Evolutionary conservation across 2,888 invertebrate genomes (phyloP).

Genomic region (Molorchus minor): DNA sequence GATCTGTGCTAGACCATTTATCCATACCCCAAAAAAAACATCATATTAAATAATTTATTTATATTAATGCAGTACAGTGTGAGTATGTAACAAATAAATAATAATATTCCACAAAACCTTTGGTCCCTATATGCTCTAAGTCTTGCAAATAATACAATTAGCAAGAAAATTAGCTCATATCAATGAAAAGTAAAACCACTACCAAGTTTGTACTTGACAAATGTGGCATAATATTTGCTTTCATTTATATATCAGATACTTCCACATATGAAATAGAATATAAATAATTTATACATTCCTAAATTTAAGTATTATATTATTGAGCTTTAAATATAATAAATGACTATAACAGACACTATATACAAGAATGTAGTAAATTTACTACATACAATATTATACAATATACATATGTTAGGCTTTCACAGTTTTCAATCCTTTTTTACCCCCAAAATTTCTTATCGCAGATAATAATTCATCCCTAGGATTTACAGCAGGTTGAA

Average conservation of each 20-base stretch:
- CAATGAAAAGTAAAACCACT: slow-evolving; percentile 26
- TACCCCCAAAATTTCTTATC: slow-evolving; percentile 74
- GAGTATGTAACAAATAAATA: slow-evolving; percentile 57
- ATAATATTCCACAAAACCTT: slow-evolving; percentile 60
- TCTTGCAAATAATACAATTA: slow-evolving; percentile 29
- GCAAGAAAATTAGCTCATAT: slow-evolving; percentile 27
- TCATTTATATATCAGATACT: slow-evolving; percentile 33
- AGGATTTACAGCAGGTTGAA: slow-evolving; percentile 63
- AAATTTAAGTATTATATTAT: slow-evolving; percentile 31
- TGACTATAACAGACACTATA: slow-evolving; percentile 44
- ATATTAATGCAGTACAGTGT: slow-evolving; percentile 38
- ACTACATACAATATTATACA: slow-evolving; percentile 16
- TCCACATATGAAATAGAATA: slow-evolving; percentile 24
- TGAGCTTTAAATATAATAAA: slow-evolving; percentile 45
- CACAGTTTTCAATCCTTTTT: slow-evolving; percentile 57
- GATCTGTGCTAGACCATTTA: too few species aligned
- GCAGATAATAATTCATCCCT: slow-evolving; percentile 75
- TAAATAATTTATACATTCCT: slow-evolving; percentile 32
- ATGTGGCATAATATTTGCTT: slow-evolving; percentile 26
- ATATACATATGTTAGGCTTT: slow-evolving; percentile 45
- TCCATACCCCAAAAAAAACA: slow-evolving; percentile 1
- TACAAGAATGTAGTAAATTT: slow-evolving; percentile 35
- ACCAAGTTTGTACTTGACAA: slow-evolving; percentile 24
- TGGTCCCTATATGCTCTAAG: slow-evolving; percentile 57
- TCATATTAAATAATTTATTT: slow-evolving; percentile 40